These are phyloP conservation scores for Euglossa dilemma DNA, from an alignment of 1,140 invertebrate genomes.

Conservation along the genomic window DNA sequence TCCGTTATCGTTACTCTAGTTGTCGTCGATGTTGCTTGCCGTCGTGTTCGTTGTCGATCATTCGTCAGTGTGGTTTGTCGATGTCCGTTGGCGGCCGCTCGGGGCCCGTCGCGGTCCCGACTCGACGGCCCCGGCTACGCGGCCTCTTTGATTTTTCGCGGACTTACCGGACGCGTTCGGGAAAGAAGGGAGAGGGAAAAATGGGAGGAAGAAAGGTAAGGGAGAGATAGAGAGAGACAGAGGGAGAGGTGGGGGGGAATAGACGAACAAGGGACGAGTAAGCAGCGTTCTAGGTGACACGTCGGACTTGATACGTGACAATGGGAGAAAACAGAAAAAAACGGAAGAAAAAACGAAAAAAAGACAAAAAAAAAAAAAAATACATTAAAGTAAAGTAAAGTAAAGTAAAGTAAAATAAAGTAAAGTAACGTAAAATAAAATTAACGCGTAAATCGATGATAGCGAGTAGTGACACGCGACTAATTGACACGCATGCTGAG, in stretches of 20 bases:
- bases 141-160: neutral
- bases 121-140: no score
- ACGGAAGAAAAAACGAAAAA: no score
- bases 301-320: constrained; percentile 26
- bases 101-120: no score
- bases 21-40: neutral
- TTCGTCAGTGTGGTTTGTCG: no score
- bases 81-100: no score
- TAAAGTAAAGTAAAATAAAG: no score
- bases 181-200: neutral
- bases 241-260: neutral
- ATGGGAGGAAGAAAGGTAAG: neutral
- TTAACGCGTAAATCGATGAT: constrained; percentile 3
- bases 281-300: neutral
- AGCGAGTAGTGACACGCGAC: constrained; percentile 9
- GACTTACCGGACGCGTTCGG: neutral
- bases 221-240: neutral
- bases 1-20: neutral
- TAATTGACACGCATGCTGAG: constrained; percentile 6
- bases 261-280: neutral
- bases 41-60: neutral
- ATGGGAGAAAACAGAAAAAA: no score
- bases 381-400: no score
- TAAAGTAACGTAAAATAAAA: no score
- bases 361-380: no score